These are phyloP conservation scores for Clarias platycephalus DNA, from an alignment of 2,797 vertebrate genomes.

Conservation along the genomic window DNA sequence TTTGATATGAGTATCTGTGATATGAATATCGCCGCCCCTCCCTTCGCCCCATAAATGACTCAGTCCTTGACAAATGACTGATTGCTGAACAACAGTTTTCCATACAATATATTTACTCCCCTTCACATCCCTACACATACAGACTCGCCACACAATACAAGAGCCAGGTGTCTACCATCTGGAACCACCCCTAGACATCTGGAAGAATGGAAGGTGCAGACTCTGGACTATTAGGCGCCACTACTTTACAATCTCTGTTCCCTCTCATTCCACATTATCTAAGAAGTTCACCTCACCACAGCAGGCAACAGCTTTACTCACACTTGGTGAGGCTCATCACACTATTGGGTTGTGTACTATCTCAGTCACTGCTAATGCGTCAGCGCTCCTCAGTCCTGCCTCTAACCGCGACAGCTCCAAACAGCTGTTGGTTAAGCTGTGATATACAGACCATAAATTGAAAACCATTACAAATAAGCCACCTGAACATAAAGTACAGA, in stretches of 20 bases:
- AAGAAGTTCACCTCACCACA: conserved; percentile 21
- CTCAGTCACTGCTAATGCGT: neutral
- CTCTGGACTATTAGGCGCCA: conserved; percentile 30
- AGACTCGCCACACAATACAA: conserved; percentile 11
- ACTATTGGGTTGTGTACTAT: neutral
- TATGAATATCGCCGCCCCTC: conserved; percentile 6
- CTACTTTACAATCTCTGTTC: conserved; percentile 27
- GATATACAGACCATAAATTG: neutral
- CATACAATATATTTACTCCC: conserved; percentile 15
- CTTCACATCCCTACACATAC: conserved; percentile 17
- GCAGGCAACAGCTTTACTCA: conserved; percentile 33
- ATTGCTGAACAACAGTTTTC: conserved; percentile 28
- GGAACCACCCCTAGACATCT: conserved; percentile 35
- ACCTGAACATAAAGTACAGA: neutral
- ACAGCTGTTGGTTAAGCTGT: conserved; percentile 9
- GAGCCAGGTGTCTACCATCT: conserved; percentile 39
- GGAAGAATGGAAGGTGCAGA: conserved; percentile 21
- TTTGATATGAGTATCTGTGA: conserved; percentile 22
- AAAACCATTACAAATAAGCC: conserved; percentile 2
- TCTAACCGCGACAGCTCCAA: conserved; percentile 3
- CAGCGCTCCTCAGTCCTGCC: neutral
- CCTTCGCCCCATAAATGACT: conserved; percentile 28
- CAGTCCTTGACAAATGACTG: conserved; percentile 23
- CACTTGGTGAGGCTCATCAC: conserved; percentile 18
- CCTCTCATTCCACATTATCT: conserved; percentile 41